These are phyloP conservation scores for Tichodroma muraria DNA, from an alignment of 2,113 vertebrate genomes.

Conservation along the genomic window DNA sequence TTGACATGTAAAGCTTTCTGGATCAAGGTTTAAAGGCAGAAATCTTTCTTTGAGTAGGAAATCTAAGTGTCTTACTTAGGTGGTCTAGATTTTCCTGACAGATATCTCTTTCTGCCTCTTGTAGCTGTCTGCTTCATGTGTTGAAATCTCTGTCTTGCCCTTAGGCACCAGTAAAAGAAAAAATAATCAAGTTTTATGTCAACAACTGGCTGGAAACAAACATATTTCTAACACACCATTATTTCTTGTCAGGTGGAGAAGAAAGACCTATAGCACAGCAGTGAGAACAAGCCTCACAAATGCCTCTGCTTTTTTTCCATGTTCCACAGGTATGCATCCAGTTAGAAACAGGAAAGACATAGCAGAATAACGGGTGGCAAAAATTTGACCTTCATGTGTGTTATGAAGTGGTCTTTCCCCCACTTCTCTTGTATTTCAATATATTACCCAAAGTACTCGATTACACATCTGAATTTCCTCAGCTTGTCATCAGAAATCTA, in stretches of 20 bases:
- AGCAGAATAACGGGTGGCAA: background rate
- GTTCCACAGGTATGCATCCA: background rate
- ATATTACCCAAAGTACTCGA: background rate
- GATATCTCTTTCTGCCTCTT: background rate
- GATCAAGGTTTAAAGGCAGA: background rate
- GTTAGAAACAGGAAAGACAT: background rate
- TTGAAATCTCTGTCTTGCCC: constrained; percentile 1
- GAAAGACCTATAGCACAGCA: background rate
- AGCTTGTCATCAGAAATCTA: background rate
- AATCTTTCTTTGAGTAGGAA: background rate
- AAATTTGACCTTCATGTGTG: background rate
- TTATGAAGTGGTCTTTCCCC: background rate
- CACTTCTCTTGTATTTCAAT: background rate
- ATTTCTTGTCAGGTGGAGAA: background rate
- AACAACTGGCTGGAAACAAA: background rate
- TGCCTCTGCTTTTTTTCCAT: background rate
- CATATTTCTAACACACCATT: background rate
- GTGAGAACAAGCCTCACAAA: background rate
- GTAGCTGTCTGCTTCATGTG: background rate
- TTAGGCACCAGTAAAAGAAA: background rate
- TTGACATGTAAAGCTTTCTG: background rate
- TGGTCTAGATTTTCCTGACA: constrained; percentile 5
- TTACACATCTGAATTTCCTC: background rate
- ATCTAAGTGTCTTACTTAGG: background rate
- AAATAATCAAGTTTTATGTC: constrained; percentile 6